Evolutionary conservation across 2,797 vertebrate genomes (phyloP), one percentile per base, ranked within the genome.

Genomic region (Sebastes itinus): DNA sequence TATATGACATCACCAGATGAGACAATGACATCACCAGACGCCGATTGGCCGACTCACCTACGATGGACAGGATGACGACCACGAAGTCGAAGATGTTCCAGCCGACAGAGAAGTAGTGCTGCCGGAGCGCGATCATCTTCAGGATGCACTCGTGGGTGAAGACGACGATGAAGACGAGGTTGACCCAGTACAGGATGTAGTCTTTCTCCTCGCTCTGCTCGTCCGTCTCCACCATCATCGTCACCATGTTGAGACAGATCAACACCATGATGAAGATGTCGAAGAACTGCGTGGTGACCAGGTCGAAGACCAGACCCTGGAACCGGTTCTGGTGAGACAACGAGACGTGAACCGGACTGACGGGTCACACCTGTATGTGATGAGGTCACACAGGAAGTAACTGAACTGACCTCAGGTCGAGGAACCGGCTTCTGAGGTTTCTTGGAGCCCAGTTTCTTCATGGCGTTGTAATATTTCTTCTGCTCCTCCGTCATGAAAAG

Each of bases 41-140:
- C 28, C 1, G 25, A 16, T 25, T 5, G 5, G 9, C 14, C 1
- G 2, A 82, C 94, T 89, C 84, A 99, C 98, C 98, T 58, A 93
- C 69, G 1, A 99, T 95, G 81, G 98, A 99, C 58, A 99, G 89
- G 87, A 99, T 97, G 88, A 99, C 98, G 3, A 99, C 98, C 75
- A 99, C 96, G 0, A 99, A 99, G 92, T 99, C 98, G 2, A 99
- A 99, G 90, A 99, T 96, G 83, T 99, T 99, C 98, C 98, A 99
- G 66, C 98, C 97, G 0, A 97, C 59, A 0, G 97, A 95, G 83
- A 99, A 99, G 89, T 94, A 99, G 89, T 99, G 96, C 0, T 97
- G 93, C 2, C 98, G 95, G 25, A 99, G 92, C 0, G 97, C 98
- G 0, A 97, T 83, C 93, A 99, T 91, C 92, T 99, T 99, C 80